Evolutionary conservation across 2,113 vertebrate species (phyloP).

Genomic region (Pagrus major): DNA sequence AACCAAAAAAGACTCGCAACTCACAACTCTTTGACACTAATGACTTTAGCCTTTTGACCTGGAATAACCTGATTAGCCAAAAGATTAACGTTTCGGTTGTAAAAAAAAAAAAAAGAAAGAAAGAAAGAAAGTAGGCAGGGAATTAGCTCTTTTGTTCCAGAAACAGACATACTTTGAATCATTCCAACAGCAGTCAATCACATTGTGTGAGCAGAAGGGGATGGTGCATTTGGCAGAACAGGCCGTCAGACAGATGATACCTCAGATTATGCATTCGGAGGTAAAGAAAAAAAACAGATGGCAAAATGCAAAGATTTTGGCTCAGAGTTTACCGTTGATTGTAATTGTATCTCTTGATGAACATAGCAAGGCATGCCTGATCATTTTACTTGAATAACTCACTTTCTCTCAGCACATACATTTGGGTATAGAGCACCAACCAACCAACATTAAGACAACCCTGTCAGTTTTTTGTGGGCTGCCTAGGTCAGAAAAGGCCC

Average conservation of each 20-base stretch:
- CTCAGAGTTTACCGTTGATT: background rate
- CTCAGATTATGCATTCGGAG: background rate
- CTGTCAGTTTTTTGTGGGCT: too few species aligned
- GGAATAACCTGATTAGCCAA: background rate
- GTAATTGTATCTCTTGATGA: background rate
- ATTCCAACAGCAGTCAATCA: background rate
- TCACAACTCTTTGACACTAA: slow-evolving; percentile 1
- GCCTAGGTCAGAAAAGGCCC: too few species aligned
- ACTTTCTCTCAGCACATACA: too few species aligned
- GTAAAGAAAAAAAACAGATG: background rate
- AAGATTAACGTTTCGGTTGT: background rate
- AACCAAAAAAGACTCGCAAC: background rate
- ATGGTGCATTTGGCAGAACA: background rate
- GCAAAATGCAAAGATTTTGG: background rate
- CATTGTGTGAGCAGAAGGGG: background rate
- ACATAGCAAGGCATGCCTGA: background rate
- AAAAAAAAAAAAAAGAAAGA: too few species aligned
- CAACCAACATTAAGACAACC: too few species aligned
- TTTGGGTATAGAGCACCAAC: too few species aligned
- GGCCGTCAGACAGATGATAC: background rate
- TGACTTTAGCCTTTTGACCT: background rate
- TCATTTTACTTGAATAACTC: background rate
- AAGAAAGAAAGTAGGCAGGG: background rate
- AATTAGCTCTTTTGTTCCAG: background rate
- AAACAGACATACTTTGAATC: background rate